Base-by-base conservation (phyloP, 1,140 invertebrate species). In the Venturia canescens region DNA sequence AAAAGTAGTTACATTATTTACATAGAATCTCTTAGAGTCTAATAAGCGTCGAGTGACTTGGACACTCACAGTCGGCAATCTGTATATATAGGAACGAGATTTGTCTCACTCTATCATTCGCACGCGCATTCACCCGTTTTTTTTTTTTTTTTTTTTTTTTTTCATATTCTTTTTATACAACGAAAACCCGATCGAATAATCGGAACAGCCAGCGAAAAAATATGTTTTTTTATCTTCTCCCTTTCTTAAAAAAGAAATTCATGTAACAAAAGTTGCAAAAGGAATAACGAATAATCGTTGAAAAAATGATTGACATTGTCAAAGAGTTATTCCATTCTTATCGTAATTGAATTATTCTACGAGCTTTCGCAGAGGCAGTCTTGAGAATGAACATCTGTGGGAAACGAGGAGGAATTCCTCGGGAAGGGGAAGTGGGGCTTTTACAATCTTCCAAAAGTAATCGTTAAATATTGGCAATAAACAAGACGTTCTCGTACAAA, bases 31-130 rank as follows among this genome's bases (percentile, higher is more conserved):
- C 90, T 92, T 91, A 91, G 83, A 77, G 75, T 85, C 91, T 92
- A 92, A 89, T 92, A 92, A 92, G 91, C 91, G 91, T 92, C 90
- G 87, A 88, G 87, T 87, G 89, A 90, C 88, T 88, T 88, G 78
- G 72, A 78, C 72, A 82, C 78, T 75, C 81, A 77, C 81, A 82
- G 78, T 79, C 76, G 60, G 81, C 78, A 82, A 82, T 80, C 57
- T 87, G 84, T 90, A 89, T 88, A 88, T 90, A 78, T 90, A 90
- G 91, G 89, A 91, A 91, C 90, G 89, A 89, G 84, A 81, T 76
- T 77, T 77, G 84, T 89, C 87, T 89, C 88, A 82, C 88, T 83
- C 86, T 83, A 83, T 84, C 63, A 78, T 81, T 81, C 38, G 9
- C 13, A 38, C 71, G 9, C 23, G 18, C 71, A 34, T 3, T 18